Conservation (phyloP, 2,797 vertebrate species). For the Malurus leucopterus region DNA sequence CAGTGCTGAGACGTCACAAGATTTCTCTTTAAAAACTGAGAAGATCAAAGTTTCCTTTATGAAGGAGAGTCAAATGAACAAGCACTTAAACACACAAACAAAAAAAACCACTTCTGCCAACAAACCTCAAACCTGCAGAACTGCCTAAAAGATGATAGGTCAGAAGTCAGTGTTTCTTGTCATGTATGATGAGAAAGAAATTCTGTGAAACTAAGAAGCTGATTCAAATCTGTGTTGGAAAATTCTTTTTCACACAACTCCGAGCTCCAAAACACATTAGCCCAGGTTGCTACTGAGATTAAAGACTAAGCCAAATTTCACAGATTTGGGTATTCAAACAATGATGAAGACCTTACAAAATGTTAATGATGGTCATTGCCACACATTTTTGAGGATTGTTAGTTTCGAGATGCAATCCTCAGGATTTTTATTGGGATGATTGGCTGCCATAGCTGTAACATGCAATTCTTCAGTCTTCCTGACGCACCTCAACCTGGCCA, state of each 20-base stretch:
- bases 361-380: not conserved
- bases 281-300: not conserved
- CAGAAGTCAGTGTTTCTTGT: not conserved
- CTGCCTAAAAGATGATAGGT: not conserved
- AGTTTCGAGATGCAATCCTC: not conserved
- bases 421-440: not conserved
- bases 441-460: not conserved
- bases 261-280: not conserved
- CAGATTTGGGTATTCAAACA: not conserved
- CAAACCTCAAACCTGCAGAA: not conserved
- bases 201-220: not conserved
- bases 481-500: not conserved
- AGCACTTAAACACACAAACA: not conserved
- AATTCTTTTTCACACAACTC: not conserved
- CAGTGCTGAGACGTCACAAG: not conserved
- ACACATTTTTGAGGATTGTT: not conserved
- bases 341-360: not conserved
- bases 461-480: not conserved
- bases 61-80: not conserved
- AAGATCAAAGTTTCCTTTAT: not conserved
- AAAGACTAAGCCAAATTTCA: not conserved
- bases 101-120: not conserved
- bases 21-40: not conserved
- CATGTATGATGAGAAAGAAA: not conserved
- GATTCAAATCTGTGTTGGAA: not conserved